Conservation (phyloP, 2,888 invertebrate species). For the Mesorhabditis spiculigera region DNA sequence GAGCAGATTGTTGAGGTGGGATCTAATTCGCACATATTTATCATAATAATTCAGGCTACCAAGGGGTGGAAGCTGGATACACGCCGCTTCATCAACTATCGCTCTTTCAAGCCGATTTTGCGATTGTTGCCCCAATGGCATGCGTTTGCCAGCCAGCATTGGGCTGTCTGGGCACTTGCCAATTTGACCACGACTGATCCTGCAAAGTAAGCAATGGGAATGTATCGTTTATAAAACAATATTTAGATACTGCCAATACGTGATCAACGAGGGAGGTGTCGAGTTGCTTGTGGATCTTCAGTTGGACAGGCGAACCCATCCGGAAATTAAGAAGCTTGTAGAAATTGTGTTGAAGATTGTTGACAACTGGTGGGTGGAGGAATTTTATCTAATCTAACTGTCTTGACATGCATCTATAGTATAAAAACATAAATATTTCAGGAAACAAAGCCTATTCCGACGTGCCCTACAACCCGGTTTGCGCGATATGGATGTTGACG, state of each 20-base stretch:
- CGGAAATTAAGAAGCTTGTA: constrained; percentile 29
- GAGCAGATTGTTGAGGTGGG: constrained; percentile 40
- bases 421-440: too few species aligned
- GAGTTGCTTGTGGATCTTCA: constrained; percentile 68
- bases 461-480: too few species aligned
- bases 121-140: constrained; percentile 37
- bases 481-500: too few species aligned
- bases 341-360: constrained; percentile 38
- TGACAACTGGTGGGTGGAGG: constrained; percentile 15
- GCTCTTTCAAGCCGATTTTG: constrained; percentile 89
- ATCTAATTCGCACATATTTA: constrained; percentile 61
- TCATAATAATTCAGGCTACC: constrained; percentile 71
- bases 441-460: too few species aligned
- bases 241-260: constrained; percentile 80
- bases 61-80: constrained; percentile 82
- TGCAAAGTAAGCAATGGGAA: constrained; percentile 61
- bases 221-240: constrained; percentile 3
- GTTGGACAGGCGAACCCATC: constrained; percentile 28
- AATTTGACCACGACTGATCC: constrained; percentile 89
- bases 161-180: constrained; percentile 95
- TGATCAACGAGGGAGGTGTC: constrained; percentile 81
- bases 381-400: too few species aligned
- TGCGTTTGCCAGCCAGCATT: constrained; percentile 65
- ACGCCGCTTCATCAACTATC: constrained; percentile 90
- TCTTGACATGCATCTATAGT: too few species aligned